Base-by-base conservation (phyloP, 2,113 vertebrate genomes). In the Anolis carolinensis region DNA sequence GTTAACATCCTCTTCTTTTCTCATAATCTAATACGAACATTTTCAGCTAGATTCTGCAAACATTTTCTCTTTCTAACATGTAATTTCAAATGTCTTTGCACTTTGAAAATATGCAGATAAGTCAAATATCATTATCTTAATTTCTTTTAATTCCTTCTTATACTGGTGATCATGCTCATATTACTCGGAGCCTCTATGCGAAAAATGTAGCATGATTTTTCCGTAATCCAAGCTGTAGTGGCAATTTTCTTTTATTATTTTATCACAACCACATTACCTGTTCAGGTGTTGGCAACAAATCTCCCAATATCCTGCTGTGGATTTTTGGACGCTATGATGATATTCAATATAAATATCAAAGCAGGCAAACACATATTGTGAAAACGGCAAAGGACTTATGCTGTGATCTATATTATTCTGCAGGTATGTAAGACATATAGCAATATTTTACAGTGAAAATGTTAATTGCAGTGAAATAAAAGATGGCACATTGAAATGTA, bases 391-490 rank as follows among this genome's bases (percentile, higher is more conserved):
- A 91, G 81, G 75, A 52, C 0, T 0, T 20, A 11, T 82, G 18
- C 63, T 63, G 71, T 84, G 70, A 78, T 50, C 27, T 83, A 67
- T n/a, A 36, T 52, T 1, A 18, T 77, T 93, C 74, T 87, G 72
- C 36, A 85, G 32, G 18, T 34, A 71, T 34, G 34, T 71, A 59
- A 30, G 85, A 74, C 59, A 27, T 39, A 78, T 59, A 84, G 70
- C 67, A 86, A 82, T 86, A 71, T 0, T 32, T 34, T 72, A 48
- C 80, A 90, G 68, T 86, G 79, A 83, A 90, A 86, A 91, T 92
- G 89, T 91, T 94, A 89, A 94, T 94, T 93, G 93, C 91, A 90
- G 93, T 7, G 4, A 92, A 93, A 91, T 77, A 83, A 48, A 68
- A 90, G 79, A 82, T 86, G 63, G 34, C 87, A 82, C 79, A 78